Evolutionary conservation across 92 coral and sea anemone species (phyloP).

Genomic region (Scolanthus callimorphus): DNA sequence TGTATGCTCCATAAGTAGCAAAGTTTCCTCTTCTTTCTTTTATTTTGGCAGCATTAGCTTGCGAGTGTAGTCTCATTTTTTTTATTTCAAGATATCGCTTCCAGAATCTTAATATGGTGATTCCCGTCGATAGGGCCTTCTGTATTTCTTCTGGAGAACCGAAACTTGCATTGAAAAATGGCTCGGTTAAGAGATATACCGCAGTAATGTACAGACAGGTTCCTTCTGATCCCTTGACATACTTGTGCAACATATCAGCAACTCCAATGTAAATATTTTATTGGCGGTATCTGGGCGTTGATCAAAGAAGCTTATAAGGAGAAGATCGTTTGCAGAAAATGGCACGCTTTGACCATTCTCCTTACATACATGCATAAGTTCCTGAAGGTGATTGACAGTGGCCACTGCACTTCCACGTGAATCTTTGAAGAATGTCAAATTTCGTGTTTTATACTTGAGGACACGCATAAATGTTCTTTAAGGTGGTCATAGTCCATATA

Average conservation of each 20-base stretch:
- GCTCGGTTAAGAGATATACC: slow-evolving; percentile 15
- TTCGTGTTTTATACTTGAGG: slow-evolving; percentile 15
- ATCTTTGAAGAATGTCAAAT: slow-evolving; percentile 17
- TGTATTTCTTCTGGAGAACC: slow-evolving; percentile 17
- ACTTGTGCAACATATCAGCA: slow-evolving; percentile 19
- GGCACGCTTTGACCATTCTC: slow-evolving; percentile 14
- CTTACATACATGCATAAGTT: slow-evolving; percentile 18
- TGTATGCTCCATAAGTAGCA: not conserved
- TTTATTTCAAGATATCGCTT: slow-evolving; percentile 20
- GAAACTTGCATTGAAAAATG: slow-evolving; percentile 29
- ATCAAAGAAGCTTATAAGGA: slow-evolving; percentile 23
- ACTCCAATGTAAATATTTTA: not conserved
- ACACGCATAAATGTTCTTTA: slow-evolving; percentile 16
- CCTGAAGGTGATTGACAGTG: slow-evolving; percentile 17
- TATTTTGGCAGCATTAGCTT: slow-evolving; percentile 16
- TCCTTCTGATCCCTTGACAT: slow-evolving; percentile 38
- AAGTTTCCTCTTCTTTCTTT: not conserved
- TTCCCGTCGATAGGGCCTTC: slow-evolving; percentile 21
- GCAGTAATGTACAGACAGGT: slow-evolving; percentile 29
- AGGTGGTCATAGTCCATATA: slow-evolving; percentile 25
- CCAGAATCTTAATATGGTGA: slow-evolving; percentile 32
- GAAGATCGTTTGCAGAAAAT: slow-evolving; percentile 23
- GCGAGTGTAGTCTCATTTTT: slow-evolving; percentile 21
- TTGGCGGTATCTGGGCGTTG: slow-evolving; percentile 33
- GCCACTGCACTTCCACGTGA: slow-evolving; percentile 3